Conservation (phyloP, 2,797 vertebrate species). For the Gymnocypris eckloni region DNA sequence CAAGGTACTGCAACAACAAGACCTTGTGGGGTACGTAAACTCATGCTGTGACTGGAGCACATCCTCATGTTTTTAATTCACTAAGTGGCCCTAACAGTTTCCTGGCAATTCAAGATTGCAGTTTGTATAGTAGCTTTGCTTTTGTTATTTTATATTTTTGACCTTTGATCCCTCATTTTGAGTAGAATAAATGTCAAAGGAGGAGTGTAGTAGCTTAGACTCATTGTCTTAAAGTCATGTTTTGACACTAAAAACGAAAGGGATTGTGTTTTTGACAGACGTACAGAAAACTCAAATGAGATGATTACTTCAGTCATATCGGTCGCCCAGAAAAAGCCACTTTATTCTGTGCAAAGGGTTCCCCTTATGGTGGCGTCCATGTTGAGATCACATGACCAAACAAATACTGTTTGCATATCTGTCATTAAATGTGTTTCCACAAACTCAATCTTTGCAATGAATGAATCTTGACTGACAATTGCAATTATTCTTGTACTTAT, state of each 20-base stretch:
- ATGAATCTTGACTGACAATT: background rate
- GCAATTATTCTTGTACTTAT: background rate
- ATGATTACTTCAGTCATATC: background rate
- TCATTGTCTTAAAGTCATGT: background rate
- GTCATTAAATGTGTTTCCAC: background rate
- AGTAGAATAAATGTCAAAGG: background rate
- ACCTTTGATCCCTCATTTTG: constrained; percentile 16
- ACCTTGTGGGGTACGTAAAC: background rate
- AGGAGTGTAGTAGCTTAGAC: background rate
- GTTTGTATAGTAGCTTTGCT: background rate
- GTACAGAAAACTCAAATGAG: background rate
- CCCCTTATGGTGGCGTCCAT: background rate
- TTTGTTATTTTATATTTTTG: constrained; percentile 2
- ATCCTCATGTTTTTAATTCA: constrained; percentile 27
- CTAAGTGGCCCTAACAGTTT: constrained; percentile 16
- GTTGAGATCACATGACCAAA: background rate
- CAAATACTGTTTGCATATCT: background rate
- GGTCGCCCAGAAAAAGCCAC: background rate
- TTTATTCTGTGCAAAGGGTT: background rate
- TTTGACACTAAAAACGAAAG: background rate
- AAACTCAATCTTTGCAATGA: background rate
- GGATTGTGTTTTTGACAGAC: background rate
- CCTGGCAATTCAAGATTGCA: background rate
- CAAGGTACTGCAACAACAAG: background rate
- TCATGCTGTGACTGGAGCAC: constrained; percentile 17